phyloP scores from a whole-genome alignment of 2,113 vertebrate species.

The Heterotis niloticus region DNA sequence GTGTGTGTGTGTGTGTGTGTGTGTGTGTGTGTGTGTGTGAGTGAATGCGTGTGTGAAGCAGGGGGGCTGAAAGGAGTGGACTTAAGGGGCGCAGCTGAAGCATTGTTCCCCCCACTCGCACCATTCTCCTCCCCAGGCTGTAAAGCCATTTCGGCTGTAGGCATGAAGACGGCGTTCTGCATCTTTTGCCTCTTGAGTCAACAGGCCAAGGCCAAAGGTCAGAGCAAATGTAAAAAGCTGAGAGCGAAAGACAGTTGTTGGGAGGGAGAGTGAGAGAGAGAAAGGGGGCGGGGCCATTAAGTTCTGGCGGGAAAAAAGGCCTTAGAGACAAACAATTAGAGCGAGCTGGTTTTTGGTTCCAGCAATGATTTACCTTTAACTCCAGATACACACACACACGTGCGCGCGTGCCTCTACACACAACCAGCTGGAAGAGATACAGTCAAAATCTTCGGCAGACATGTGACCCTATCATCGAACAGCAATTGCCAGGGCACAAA shows the following conservation, averaged over 20 bases:
- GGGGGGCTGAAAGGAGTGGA: background rate
- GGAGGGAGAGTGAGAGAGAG: slow-evolving; percentile 18
- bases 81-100: slow-evolving; percentile 11
- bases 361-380: background rate
- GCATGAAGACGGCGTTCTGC: slow-evolving; percentile 43
- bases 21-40: background rate
- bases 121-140: slow-evolving; percentile 6
- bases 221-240: slow-evolving; percentile 40
- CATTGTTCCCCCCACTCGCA: slow-evolving; percentile 28
- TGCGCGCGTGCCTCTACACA: background rate
- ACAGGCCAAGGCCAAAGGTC: slow-evolving; percentile 51
- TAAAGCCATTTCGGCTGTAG: slow-evolving; percentile 45
- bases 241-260: slow-evolving; percentile 25
- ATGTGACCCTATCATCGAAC: background rate
- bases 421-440: slow-evolving; percentile 4
- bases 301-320: slow-evolving; percentile 21
- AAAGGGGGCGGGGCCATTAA: slow-evolving; percentile 1
- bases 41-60: background rate
- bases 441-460: background rate
- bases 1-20: background rate
- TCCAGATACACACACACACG: too few species aligned
- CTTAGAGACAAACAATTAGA: slow-evolving; percentile 28
- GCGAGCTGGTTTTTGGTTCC: background rate
- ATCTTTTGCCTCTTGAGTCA: slow-evolving; percentile 48
- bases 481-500: background rate